Base-by-base conservation (phyloP, 2,797 vertebrate genomes). In the Chaetodon trifasciatus region DNA sequence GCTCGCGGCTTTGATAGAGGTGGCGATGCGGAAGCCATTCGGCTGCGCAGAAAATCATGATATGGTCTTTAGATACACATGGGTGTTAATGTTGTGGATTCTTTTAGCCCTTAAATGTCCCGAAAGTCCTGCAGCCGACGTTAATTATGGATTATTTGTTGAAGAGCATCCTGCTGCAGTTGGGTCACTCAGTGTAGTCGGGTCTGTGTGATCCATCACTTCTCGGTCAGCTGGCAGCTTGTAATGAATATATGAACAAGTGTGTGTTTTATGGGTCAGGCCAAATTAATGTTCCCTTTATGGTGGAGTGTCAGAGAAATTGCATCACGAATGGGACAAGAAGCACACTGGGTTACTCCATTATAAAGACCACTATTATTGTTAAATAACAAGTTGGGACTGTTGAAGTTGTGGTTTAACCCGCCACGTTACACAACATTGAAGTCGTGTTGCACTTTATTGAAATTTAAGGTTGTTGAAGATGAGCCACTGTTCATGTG, bases 11-110 rank as follows among this genome's bases (percentile, higher is more conserved):
- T 76, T 92, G 89, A 91, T 88, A 87, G 42, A 78, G 79, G 75
- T 57, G 76, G 81, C 86, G 55, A 91, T 85, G 91, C 92, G 92
- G 90, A 93, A 94, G 91, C 74, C 69, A 8, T 60, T 67, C 57
- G 37, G n/a, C 42, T 61, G 23, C 37, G 35, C 15, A 35, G 2
- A 68, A 63, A 2, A 58, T 13, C n/a, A 23, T 52, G 15, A 23
- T 64, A 19, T 19, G 3, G 50, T 46, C 1, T 55, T 10, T 13
- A 58, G 1, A 52, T 13, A 40, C 3, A 40, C 60, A 21, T 6
- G 0, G 0, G 12, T 24, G 12, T 32, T 1, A 8, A 10, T 35
- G 1, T 0, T 37, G 5, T 9, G 35, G 10, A 9, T 13, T 10
- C 0, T 6, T 6, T 61, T 49, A 39, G 37, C 17, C 24, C n/a